Evolutionary conservation across 2,888 invertebrate species (phyloP).

Genomic region (Melangyna quadrimaculata): DNA sequence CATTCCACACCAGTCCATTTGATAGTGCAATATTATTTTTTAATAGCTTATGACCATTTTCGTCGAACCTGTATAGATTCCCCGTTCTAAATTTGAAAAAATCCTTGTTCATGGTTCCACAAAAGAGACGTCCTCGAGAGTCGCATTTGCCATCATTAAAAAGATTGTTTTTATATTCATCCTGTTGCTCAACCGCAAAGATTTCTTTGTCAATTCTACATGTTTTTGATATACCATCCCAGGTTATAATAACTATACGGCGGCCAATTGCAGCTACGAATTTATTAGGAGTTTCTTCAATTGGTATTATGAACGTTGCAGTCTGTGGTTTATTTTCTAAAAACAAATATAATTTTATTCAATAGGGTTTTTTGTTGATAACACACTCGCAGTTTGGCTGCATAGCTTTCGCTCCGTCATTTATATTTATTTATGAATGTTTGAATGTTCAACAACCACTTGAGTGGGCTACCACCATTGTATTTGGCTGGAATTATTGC

Average conservation of each 20-base stretch:
- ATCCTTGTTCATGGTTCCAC: slow-evolving; percentile 82
- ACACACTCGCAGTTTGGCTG: too few relatives aligned
- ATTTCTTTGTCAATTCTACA: slow-evolving; percentile 82
- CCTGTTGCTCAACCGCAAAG: slow-evolving; percentile 83
- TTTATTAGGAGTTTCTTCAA: slow-evolving; percentile 83
- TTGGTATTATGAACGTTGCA: slow-evolving; percentile 84
- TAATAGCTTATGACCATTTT: slow-evolving; percentile 75
- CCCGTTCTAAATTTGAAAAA: slow-evolving; percentile 78
- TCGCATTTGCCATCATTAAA: slow-evolving; percentile 92
- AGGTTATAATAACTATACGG: slow-evolving; percentile 84
- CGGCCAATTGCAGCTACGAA: slow-evolving; percentile 86
- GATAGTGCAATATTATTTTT: slow-evolving; percentile 84
- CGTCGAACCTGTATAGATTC: slow-evolving; percentile 77
- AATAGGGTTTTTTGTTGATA: too few relatives aligned
- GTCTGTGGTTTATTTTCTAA: slow-evolving; percentile 81
- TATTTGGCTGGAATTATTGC: too few relatives aligned
- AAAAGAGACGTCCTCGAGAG: slow-evolving; percentile 87
- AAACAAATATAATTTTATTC: slow-evolving; percentile 63
- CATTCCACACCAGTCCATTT: slow-evolving; percentile 91
- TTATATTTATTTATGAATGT: too few relatives aligned
- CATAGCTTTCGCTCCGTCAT: too few relatives aligned
- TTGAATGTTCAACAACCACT: too few relatives aligned
- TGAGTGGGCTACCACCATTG: too few relatives aligned
- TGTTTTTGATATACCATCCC: slow-evolving; percentile 84
- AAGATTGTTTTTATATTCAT: slow-evolving; percentile 83